Percentiles rank a stretch among this genome's conserved stretches.
Evolutionary conservation across 2,797 vertebrate genomes (phyloP).

Genomic region (Hippocampus kuda): DNA sequence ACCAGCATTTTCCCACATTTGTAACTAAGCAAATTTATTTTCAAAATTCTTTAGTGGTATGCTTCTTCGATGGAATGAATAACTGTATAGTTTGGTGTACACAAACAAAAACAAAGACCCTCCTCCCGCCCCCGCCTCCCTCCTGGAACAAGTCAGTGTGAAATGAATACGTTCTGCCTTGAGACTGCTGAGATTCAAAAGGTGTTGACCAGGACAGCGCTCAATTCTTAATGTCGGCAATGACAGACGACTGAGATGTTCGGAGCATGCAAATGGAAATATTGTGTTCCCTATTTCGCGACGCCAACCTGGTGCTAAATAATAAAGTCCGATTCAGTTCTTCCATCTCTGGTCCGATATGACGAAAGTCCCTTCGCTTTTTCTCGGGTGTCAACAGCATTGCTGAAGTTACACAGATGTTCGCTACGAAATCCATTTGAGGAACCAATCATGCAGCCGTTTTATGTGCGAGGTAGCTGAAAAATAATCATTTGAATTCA

Average conservation of each 20-base stretch:
- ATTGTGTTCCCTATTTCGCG: slow-evolving; percentile 59
- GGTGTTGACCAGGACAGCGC: slow-evolving; percentile 21
- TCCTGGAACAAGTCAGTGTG: slow-evolving; percentile 12
- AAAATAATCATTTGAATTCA: not conserved
- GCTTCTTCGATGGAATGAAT: not conserved
- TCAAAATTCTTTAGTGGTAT: not conserved
- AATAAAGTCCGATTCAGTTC: slow-evolving; percentile 60
- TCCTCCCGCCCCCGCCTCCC: not conserved
- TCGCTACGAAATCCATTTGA: not conserved
- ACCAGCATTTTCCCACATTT: not conserved
- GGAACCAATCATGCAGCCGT: not conserved
- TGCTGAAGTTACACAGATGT: not conserved
- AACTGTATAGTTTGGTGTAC: not conserved
- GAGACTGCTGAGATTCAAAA: slow-evolving; percentile 33
- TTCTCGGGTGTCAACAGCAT: slow-evolving; percentile 9
- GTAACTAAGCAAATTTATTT: not conserved
- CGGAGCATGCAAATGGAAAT: slow-evolving; percentile 66
- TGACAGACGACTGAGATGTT: slow-evolving; percentile 51
- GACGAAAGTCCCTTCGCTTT: slow-evolving; percentile 25
- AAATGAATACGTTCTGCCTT: slow-evolving; percentile 8
- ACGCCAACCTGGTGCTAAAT: slow-evolving; percentile 60
- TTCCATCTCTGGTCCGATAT: slow-evolving; percentile 39
- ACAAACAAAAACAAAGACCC: not conserved
- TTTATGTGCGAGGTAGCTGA: not conserved
- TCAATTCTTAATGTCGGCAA: slow-evolving; percentile 56